Evolutionary conservation across 2,888 invertebrate genomes (phyloP).

Genomic region (Drosophila buzzatii): DNA sequence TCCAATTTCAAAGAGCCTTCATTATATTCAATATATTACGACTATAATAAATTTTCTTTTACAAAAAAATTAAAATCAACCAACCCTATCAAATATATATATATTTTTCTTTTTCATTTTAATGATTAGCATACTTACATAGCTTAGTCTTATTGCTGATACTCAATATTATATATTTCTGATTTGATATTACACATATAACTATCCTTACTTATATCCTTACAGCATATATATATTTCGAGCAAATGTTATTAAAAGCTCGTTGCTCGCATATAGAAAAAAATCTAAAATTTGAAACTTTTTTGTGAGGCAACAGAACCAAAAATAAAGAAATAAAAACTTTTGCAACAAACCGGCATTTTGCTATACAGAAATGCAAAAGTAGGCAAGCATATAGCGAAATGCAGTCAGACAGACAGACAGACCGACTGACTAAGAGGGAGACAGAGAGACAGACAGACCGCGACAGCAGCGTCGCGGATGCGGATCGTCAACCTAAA

Average conservation of each 20-base stretch:
- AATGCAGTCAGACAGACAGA: constrained; percentile 45
- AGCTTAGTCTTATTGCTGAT: no score
- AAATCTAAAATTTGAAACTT: constrained; percentile 29
- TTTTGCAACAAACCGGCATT: constrained; percentile 71
- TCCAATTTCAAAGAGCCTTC: no score
- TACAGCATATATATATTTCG: background rate
- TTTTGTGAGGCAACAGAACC: constrained; percentile 17
- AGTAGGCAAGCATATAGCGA: constrained; percentile 28
- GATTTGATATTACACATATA: no score
- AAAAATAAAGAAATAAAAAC: constrained; percentile 43
- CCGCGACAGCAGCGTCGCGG: constrained; percentile 35
- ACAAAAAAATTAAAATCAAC: no score
- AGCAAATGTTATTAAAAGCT: background rate
- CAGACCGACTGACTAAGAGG: background rate
- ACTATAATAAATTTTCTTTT: no score
- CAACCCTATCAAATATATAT: no score
- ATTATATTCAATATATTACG: no score
- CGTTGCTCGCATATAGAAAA: constrained; percentile 5
- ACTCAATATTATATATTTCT: no score
- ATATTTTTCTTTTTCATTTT: no score
- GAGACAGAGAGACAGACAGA: constrained; percentile 16
- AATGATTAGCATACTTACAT: no score
- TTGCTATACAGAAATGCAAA: constrained; percentile 31
- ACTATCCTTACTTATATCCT: no score
- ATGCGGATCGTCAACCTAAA: constrained; percentile 58